These are phyloP conservation scores for Desmophyllum pertusum DNA, from an alignment of 92 coral and sea anemone species.

Conservation along the genomic window DNA sequence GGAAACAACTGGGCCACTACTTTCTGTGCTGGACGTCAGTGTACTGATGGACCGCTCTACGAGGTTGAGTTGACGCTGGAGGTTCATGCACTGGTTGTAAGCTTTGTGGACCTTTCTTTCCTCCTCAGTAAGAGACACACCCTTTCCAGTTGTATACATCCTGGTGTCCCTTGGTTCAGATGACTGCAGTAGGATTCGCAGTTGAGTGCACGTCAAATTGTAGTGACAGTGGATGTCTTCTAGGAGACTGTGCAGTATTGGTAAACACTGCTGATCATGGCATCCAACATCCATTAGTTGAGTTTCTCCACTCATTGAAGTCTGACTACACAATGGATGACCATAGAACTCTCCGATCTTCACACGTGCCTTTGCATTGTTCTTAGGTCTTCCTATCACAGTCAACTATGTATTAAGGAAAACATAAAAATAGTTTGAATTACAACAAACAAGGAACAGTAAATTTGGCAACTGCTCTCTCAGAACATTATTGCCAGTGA, in stretches of 20 bases:
- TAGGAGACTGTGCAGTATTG: constrained; percentile 63
- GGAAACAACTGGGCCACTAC: not conserved
- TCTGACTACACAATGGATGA: constrained; percentile 65
- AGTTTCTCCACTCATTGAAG: constrained; percentile 40
- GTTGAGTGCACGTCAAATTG: constrained; percentile 85
- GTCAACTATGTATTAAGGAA: constrained; percentile 57
- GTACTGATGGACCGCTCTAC: constrained; percentile 77
- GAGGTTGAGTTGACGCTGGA: constrained; percentile 90
- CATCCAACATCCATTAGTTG: constrained; percentile 28
- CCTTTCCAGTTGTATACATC: constrained; percentile 21
- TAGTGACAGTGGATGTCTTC: constrained; percentile 96
- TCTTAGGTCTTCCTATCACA: constrained; percentile 82
- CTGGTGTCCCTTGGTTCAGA: constrained; percentile 42
- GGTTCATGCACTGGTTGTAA: constrained; percentile 81
- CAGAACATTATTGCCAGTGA: not conserved
- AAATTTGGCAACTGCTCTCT: not conserved
- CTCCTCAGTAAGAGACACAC: constrained; percentile 40
- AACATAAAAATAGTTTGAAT: not conserved
- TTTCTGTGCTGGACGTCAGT: constrained; percentile 35
- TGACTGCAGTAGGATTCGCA: constrained; percentile 68
- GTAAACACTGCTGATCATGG: constrained; percentile 61
- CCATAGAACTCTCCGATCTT: constrained; percentile 97
- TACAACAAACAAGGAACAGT: not conserved
- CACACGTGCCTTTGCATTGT: constrained; percentile 79
- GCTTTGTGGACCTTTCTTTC: constrained; percentile 74